A percentile compares a stretch with the other conserved stretches of the same genome.
These are phyloP conservation scores for Chromis chromis DNA, from an alignment of 2,797 vertebrate genomes.

Conservation along the genomic window DNA sequence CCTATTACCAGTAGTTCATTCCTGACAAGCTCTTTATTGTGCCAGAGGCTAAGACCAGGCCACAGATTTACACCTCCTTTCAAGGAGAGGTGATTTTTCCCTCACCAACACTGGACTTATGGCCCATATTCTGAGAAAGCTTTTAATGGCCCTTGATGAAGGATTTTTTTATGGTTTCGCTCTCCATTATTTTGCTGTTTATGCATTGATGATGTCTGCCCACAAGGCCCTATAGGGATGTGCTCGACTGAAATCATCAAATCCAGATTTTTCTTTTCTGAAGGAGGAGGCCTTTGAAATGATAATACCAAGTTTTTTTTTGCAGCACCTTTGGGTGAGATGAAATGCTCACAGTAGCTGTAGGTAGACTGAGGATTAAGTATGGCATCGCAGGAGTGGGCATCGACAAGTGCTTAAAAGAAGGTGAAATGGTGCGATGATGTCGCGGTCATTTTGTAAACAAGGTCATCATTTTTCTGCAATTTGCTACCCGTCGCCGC, in stretches of 20 bases:
- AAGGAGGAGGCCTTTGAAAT: slow-evolving; percentile 75
- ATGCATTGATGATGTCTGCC: slow-evolving; percentile 74
- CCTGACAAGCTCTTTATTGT: slow-evolving; percentile 76
- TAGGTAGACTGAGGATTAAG: slow-evolving; percentile 56
- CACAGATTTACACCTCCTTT: slow-evolving; percentile 73
- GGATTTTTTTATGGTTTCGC: slow-evolving; percentile 69
- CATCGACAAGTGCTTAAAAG: slow-evolving; percentile 1
- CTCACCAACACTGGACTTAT: slow-evolving; percentile 69
- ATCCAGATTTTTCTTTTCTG: slow-evolving; percentile 64
- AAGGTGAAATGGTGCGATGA: slow-evolving; percentile 15
- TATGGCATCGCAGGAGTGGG: not conserved
- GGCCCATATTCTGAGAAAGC: slow-evolving; percentile 67
- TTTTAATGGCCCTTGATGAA: slow-evolving; percentile 77
- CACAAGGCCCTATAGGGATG: slow-evolving; percentile 56
- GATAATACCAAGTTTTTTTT: slow-evolving; percentile 68
- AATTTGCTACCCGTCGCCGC: not conserved
- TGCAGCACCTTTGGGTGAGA: slow-evolving; percentile 60
- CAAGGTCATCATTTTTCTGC: slow-evolving; percentile 34
- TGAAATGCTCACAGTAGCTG: slow-evolving; percentile 50
- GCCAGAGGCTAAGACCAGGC: slow-evolving; percentile 60
- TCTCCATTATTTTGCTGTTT: slow-evolving; percentile 77
- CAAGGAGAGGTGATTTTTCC: slow-evolving; percentile 63
- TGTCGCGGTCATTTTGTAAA: slow-evolving; percentile 21
- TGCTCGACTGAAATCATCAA: slow-evolving; percentile 71
- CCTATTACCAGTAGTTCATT: slow-evolving; percentile 74